Evolutionary conservation across 2,888 invertebrate genomes (phyloP), one percentile per base, ranked within the genome.

Genomic region (Xestia sexstrigata): DNA sequence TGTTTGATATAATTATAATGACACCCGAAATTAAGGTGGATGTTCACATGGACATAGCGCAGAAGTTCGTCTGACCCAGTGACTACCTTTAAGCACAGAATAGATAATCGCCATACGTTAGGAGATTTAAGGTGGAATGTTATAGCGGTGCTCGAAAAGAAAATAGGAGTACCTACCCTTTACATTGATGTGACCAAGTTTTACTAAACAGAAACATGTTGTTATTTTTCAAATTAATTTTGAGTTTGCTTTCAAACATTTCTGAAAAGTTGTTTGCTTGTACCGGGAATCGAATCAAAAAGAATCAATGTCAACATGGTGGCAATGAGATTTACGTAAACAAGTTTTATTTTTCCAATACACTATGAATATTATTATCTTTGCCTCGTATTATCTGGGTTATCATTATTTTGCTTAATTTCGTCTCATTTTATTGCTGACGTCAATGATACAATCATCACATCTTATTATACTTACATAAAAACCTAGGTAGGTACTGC

Each of bases 361-460:
- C 23, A 52, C n/a, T 49, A 13, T 23, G 17, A 45, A 4, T 55
- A 55, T 8, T 55, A 55, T 8, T 63, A 63, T 63, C 52, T n/a
- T 55, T 55, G 39, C 23, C 52, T 73, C 52, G 11, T 58, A 45
- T 39, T 73, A 47, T 49, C 63, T 65, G 82, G 82, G 55, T 75
- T 78, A 82, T 78, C 75, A 42, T 65, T 82, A 58, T 78, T 72
- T 58, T 81, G 30, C 55, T 74, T 74, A 74, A 55, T 74, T 82
- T 78, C 39, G 52, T 81, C 39, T 65, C 17, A 81, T 82, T 81
- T 63, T 58, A 65, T 49, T 74, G 47, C 30, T 74, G 75, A 78
- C 78, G 82, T 82, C 75, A 78, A 74, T 55, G 23, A 45, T 45
- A 70, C 15, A 39, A 23, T 35, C 23, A 30, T 60, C 45, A 47